Percentiles rank a stretch among this genome's conserved stretches.
phyloP scores from a whole-genome alignment of 2,888 invertebrate genomes.

The Zeuzera pyrina region DNA sequence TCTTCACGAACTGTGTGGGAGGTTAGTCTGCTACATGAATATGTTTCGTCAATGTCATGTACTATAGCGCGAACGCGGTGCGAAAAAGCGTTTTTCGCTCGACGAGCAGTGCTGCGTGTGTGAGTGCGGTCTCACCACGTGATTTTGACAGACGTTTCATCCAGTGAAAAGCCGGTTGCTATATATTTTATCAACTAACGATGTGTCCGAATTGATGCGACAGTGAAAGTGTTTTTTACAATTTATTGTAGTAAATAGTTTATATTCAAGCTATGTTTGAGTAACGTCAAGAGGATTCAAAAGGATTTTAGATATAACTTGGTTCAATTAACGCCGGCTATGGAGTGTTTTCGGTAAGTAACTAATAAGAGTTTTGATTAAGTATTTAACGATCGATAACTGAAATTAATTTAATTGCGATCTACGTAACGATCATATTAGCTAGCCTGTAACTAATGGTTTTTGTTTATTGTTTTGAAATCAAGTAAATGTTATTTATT shows the following conservation, averaged over 20 bases:
- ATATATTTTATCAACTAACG: conserved; percentile 28
- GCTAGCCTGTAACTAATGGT: no score
- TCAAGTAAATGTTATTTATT: no score
- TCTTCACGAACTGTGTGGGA: conserved; percentile 71
- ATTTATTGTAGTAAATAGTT: conserved; percentile 28
- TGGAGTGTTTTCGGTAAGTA: conserved; percentile 57
- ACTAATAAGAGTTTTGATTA: conserved; percentile 30
- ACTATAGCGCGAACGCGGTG: conserved; percentile 39
- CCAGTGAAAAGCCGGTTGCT: conserved; percentile 16
- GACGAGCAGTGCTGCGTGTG: conserved; percentile 42
- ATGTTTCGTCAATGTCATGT: conserved; percentile 58
- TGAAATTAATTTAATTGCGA: conserved; percentile 30
- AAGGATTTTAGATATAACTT: conserved; percentile 34
- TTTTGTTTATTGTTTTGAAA: no score
- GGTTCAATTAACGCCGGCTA: conserved; percentile 33
- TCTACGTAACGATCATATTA: no score
- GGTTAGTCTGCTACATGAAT: conserved; percentile 68
- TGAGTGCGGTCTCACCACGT: conserved; percentile 47
- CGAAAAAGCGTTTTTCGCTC: conserved; percentile 50
- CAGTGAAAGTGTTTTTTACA: conserved; percentile 44
- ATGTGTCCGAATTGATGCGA: conserved; percentile 29
- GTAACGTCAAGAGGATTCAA: conserved; percentile 30
- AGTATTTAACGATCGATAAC: conserved; percentile 22
- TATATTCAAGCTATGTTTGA: conserved; percentile 32
- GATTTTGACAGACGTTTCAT: conserved; percentile 57